A percentile compares a stretch with the other conserved stretches of the same genome.
Conservation (phyloP, 2,888 invertebrate genomes). For the Lycophotia porphyrea region DNA sequence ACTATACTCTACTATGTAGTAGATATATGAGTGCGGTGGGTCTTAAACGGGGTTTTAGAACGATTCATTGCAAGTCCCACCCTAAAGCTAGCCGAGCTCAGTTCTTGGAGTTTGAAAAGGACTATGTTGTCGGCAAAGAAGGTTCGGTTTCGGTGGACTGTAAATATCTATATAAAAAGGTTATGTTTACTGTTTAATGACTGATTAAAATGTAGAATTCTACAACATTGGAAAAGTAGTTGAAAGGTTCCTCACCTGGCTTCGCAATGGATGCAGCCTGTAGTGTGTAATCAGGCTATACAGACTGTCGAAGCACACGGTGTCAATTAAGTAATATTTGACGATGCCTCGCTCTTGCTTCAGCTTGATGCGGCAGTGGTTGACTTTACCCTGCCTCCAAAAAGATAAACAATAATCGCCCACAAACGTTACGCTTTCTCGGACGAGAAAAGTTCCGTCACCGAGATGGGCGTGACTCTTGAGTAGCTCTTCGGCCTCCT, state of each 20-base stretch:
- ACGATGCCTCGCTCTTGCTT: slow-evolving; percentile 96
- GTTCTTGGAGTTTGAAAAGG: no score
- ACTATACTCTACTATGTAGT: no score
- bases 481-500: slow-evolving; percentile 95
- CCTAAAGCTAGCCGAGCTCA: no score
- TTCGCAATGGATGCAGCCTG: slow-evolving; percentile 95
- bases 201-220: neutral
- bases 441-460: slow-evolving; percentile 97
- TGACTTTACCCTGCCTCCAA: slow-evolving; percentile 96
- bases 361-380: slow-evolving; percentile 97
- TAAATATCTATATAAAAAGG: neutral
- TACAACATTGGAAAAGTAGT: neutral
- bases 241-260: slow-evolving; percentile 90
- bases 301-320: slow-evolving; percentile 96
- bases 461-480: slow-evolving; percentile 95
- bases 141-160: no score
- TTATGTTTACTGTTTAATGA: neutral
- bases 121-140: no score
- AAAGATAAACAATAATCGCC: slow-evolving; percentile 99
- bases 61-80: no score
- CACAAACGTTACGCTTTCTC: slow-evolving; percentile 98
- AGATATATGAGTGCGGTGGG: no score
- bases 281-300: slow-evolving; percentile 98
- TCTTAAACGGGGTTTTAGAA: no score
- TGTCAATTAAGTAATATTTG: slow-evolving; percentile 97